A percentile compares a stretch with the other conserved stretches of the same genome.
These are phyloP conservation scores for Oxygymnocypris stewartii DNA, from an alignment of 2,113 vertebrate genomes.

Conservation along the genomic window DNA sequence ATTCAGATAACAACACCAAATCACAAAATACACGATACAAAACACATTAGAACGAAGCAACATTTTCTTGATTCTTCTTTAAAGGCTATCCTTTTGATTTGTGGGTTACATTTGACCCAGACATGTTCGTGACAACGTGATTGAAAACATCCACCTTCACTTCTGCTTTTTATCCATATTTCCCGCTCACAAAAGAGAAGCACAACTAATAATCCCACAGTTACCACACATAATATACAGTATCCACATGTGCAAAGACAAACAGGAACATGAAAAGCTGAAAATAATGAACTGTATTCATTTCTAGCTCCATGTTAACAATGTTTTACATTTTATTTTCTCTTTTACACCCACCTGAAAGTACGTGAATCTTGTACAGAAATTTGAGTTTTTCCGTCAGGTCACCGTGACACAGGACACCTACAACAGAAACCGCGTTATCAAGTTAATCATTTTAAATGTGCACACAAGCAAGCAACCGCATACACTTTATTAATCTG, in stretches of 20 bases:
- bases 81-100: neutral
- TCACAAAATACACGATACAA: neutral
- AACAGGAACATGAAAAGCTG: neutral
- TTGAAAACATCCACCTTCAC: neutral
- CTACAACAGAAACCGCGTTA: slow-evolving; percentile 67
- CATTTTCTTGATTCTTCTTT: neutral
- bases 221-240: neutral
- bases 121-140: neutral
- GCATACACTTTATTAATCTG: neutral
- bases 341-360: slow-evolving; percentile 79
- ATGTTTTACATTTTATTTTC: neutral
- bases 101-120: neutral
- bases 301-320: neutral
- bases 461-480: neutral
- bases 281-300: neutral
- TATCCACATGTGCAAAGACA: neutral
- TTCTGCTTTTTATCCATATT: too few species aligned
- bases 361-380: slow-evolving; percentile 93
- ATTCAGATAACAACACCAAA: neutral
- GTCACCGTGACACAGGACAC: slow-evolving; percentile 89
- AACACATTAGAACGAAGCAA: too few species aligned
- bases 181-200: too few species aligned
- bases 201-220: too few species aligned
- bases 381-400: slow-evolving; percentile 94
- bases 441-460: neutral